Evolutionary conservation across 2,888 invertebrate species (phyloP).

Genomic region (Hemaris fuciformis): DNA sequence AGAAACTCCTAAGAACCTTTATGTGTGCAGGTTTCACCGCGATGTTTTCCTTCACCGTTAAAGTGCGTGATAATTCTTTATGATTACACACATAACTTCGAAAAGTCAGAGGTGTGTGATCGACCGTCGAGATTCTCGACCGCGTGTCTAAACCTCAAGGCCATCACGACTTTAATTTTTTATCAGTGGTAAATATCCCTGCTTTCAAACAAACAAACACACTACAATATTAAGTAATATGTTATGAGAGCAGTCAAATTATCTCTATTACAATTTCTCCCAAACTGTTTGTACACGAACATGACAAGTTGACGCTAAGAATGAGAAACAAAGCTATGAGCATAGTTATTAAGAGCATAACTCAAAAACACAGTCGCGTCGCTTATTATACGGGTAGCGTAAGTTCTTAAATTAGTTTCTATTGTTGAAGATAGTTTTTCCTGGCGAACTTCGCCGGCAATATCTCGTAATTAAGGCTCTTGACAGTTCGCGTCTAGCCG

Average conservation of each 20-base stretch:
- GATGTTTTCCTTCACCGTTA: no score
- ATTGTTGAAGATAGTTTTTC: slow-evolving; percentile 35
- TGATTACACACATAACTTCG: no score
- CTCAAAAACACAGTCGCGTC: slow-evolving; percentile 11
- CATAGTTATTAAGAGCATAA: slow-evolving; percentile 11
- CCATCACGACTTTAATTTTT: no score
- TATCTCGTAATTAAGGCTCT: slow-evolving; percentile 30
- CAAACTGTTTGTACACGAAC: background rate
- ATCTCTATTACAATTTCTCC: background rate
- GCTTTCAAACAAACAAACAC: background rate
- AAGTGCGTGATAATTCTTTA: no score
- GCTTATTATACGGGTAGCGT: slow-evolving; percentile 9
- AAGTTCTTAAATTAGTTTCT: slow-evolving; percentile 32
- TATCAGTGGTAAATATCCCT: no score
- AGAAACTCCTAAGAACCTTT: no score
- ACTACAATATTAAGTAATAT: background rate
- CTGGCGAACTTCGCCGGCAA: slow-evolving; percentile 21
- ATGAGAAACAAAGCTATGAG: background rate
- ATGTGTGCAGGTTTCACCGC: no score
- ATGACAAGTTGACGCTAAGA: background rate
- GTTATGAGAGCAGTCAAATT: background rate
- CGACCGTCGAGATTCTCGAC: no score
- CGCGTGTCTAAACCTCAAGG: no score
- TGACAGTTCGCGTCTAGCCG: slow-evolving; percentile 22
- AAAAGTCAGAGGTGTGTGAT: no score